Base-by-base conservation (phyloP, 2,797 vertebrate genomes). In the Enteromius fasciolatus region DNA sequence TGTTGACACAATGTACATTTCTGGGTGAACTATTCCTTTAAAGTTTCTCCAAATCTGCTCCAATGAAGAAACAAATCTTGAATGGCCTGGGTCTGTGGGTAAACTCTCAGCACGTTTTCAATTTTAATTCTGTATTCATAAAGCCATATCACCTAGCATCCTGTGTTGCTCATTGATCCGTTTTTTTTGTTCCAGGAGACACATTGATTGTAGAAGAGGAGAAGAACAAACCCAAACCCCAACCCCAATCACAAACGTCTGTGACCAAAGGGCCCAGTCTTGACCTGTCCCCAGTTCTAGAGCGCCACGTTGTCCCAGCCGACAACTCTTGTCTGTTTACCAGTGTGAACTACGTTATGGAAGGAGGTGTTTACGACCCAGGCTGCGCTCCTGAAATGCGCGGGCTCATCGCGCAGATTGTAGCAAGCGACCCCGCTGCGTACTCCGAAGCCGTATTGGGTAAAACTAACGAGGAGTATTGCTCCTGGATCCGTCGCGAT, bases 311-410 rank as follows among this genome's bases (percentile, higher is more conserved):
- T 0, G 98, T 99, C 28, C 98, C 98, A 0, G 98, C 98, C 0
- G 98, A 99, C 91, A 99, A 99, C 91, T 99, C 98, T 1, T 99
- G 98, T 89, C 96, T 99, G 84, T 99, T 99, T 91, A 99, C 97
- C 89, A 99, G 98, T 31, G 93, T 99, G 36, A 95, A 92, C 90
- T 99, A 98, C 11, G 97, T 98, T 66, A 96, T 98, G 81, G 98
- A 99, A 90, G 98, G 98, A 0, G 98, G 97, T 0, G 93, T 98
- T 23, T 95, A 97, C 6, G 96, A 99, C 83, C 96, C 95, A 0
- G 92, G 92, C 0, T 97, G 96, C 0, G 95, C 96, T 7, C 95
- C 96, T 0, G 97, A 99, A 91, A 97, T 99, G 98, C 94, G 98
- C 33, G 91, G 89, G 87, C 96, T 99, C 61, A 99, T 99, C 33